phyloP scores from a whole-genome alignment of 2,797 vertebrate genomes.

The Catamblyrhynchus diadema region DNA sequence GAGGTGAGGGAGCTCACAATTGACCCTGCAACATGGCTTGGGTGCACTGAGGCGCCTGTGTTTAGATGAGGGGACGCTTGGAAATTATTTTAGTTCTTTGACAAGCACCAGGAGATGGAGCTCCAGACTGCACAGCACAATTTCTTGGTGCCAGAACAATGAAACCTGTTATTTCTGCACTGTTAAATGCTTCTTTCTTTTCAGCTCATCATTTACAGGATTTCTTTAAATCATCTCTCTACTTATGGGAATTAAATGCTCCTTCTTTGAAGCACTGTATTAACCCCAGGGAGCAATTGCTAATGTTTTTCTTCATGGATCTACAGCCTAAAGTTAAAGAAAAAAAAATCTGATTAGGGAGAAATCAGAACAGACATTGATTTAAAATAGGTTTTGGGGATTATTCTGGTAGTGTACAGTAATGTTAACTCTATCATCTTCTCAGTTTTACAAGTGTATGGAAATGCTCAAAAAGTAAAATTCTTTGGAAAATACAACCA shows the following conservation, averaged over 20 bases:
- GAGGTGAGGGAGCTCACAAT: neutral
- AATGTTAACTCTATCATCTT: neutral
- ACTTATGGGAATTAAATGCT: conserved; percentile 14
- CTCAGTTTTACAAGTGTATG: neutral
- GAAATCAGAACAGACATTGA: neutral
- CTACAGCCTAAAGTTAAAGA: neutral
- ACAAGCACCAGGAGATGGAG: conserved; percentile 49
- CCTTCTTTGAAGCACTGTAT: neutral
- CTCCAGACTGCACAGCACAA: conserved; percentile 1
- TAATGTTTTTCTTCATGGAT: conserved; percentile 1
- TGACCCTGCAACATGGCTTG: neutral
- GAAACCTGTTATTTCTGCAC: neutral
- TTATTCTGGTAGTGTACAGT: neutral
- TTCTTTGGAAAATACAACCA: neutral
- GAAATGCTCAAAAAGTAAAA: neutral
- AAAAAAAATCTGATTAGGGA: neutral
- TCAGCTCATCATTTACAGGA: conserved; percentile 14
- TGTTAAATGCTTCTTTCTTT: conserved; percentile 14
- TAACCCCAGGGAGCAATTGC: neutral
- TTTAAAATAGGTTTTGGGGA: neutral
- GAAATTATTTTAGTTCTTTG: neutral
- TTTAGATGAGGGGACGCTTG: neutral
- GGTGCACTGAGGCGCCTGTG: neutral
- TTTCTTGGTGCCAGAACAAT: neutral
- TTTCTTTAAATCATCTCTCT: conserved; percentile 17